Evolutionary conservation across 1,140 invertebrate genomes (phyloP), one percentile per base, ranked within the genome.

Genomic region (Oscheius sp.): DNA sequence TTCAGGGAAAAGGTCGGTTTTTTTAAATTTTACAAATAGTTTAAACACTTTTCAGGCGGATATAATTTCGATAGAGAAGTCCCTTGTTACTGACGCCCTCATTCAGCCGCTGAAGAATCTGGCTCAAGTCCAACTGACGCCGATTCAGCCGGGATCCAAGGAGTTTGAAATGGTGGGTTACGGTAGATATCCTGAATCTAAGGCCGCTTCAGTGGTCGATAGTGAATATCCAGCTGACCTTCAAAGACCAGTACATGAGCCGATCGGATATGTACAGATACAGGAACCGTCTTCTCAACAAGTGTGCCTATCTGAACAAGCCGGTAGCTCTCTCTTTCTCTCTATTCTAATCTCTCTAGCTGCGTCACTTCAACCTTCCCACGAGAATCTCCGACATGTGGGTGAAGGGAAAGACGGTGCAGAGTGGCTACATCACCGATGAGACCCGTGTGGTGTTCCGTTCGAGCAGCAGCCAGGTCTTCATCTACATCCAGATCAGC

Each of bases 251-350:
- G 84, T 99, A 99, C 81, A 90, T 97, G 87, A 94, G 94, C 13
- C 88, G 96, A 69, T 95, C 94, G 79, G 96, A 99, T 88, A 99
- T 99, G 95, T 98, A 94, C 93, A 88, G 95, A 52, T 85, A 98
- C 4, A 94, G 94, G 85, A 94, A 92, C 79, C 90, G 90, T 86
- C 87, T 98, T 86, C 89, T 91, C 0, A 90, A 93, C 78, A 92
- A 92, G 32, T 95, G 94, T 87, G 92, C 95, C 1, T 96, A 97
- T 85, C 87, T 93, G 46, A 94, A 94, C 80, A 97, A 97, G 85
- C 96, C 95, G 85, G 55, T 59, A 13, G 20, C 13, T 59, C 23
- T n/a, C n/a, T n/a, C n/a, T 59, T 59, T 0, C 55, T 10, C 13
- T 59, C 13, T 59, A 23, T 59, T 31, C 29, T 13, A 23, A 20